Base-by-base conservation (phyloP, 2,888 invertebrate genomes). In the Anodontia alba region DNA sequence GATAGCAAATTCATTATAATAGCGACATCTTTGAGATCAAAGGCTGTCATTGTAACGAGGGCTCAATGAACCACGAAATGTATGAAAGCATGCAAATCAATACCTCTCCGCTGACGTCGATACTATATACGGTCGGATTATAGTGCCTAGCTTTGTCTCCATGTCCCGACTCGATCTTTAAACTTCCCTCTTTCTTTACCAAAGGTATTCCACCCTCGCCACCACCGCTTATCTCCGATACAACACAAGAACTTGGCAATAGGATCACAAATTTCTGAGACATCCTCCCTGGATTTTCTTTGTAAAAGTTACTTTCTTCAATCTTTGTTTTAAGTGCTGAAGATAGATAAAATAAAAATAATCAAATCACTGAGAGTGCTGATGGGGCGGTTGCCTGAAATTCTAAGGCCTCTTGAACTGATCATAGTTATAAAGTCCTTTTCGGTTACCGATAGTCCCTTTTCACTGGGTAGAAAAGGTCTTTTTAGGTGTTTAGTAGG, bases 121-220 rank as follows among this genome's bases (percentile, higher is more conserved):
- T 76, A 43, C 72, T 78, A 49, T 80, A 80, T 31, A 83, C 73
- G 8, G 72, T 26, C 0, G 80, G 67, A 20, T 83, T 80, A 17
- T 73, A 83, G 17, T 54, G 67, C 31, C 83, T 31, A 23, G 15
- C 67, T 46, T 83, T 83, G 42, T 83, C 83, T 17, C 83, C 83
- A 38, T 80, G 80, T 15, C 31, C 29, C 0, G 49, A 49, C 3
- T 54, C 33, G 17, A 83, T 78, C 20, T 62, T 78, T 17, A 83
- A 15, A 12, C 46, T 38, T 20, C 49, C 77, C 15, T 49, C 70
- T 76, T 76, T 72, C 54, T 83, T 80, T n/a, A 79, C 66, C 10
- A 78, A 75, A 1, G 43, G 31, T 3, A 33, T 36, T 12, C 73
- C 76, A 3, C 74, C 77, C 54, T 62, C 51, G 15, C 70, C 38